Evolutionary conservation across 2,888 invertebrate genomes (phyloP), one percentile per base, ranked within the genome.

Genomic region (Cryptophagus acutangulus): DNA sequence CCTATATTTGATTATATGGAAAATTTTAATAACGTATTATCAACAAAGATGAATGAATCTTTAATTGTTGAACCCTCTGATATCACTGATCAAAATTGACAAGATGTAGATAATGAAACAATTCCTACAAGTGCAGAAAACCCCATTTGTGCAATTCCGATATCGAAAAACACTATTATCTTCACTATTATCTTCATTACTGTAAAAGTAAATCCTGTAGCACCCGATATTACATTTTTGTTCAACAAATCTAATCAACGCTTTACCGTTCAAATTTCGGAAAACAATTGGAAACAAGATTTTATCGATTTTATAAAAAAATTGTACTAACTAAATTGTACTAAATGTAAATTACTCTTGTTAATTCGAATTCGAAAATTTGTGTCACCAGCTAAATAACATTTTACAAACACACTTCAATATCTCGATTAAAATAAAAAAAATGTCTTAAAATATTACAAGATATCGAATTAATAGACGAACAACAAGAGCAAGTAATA

Each of bases 401-500:
- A 34, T 34, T 2, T 6, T 34, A 20, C 17, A 34, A 17, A 8
- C 12, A 20, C 8, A 17, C 13, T 17, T 30, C 10, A 17, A 38
- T 12, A 33, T 2, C n/a, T 20, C 26, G 6, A 31, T 14, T n/a
- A 8, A 9, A 8, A 3, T 36, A 17, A 6, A 37, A 29, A 37
- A 37, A 12, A 34, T 34, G 34, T 12, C 13, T 8, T 3, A 34
- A 9, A 16, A 18, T 34, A 2, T n/a, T 34, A 2, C 18, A 34
- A 5, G 34, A 34, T 12, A 29, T 26, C n/a, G 40, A 40, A 29
- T 18, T 17, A 20, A 13, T 15, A 40, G 34, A 34, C 10, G 34
- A 18, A 2, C 34, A 34, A 34, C n/a, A 16, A 1, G 17, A 31
- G n/a, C 9, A 36, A 36, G 37, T 41, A 13, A 37, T 15, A 41